Evolutionary conservation across 2,797 vertebrate genomes (phyloP).

Genomic region (Rousettus madagascariensis): DNA sequence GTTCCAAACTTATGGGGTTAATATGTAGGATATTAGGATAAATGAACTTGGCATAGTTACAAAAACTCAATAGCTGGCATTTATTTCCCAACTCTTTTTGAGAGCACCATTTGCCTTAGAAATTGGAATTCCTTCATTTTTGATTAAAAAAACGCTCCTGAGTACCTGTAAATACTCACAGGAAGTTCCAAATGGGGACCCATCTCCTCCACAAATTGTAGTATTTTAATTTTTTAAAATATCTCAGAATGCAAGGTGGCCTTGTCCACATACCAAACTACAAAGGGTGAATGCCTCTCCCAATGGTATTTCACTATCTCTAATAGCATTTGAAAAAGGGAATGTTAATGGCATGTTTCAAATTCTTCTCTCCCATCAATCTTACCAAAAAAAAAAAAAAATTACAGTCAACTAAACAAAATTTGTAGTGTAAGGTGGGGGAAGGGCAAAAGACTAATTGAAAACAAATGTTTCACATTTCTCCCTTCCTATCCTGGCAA

Average conservation of each 20-base stretch:
- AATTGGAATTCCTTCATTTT: constrained; percentile 23
- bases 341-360: neutral
- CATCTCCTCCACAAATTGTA: neutral
- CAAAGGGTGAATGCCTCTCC: neutral
- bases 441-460: neutral
- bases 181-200: neutral
- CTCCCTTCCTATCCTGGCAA: neutral
- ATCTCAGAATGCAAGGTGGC: neutral
- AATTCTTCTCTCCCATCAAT: neutral
- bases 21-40: neutral
- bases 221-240: neutral
- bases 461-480: neutral
- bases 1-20: neutral
- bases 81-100: neutral
- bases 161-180: neutral
- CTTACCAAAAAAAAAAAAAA: neutral
- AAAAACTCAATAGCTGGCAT: neutral
- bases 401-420: neutral
- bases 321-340: neutral
- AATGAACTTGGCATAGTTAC: neutral
- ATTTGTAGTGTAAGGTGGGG: neutral
- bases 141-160: neutral
- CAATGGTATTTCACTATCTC: neutral
- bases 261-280: neutral
- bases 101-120: neutral